phyloP scores from a whole-genome alignment of 2,113 vertebrate genomes.

The Opisthocomus hoazin region DNA sequence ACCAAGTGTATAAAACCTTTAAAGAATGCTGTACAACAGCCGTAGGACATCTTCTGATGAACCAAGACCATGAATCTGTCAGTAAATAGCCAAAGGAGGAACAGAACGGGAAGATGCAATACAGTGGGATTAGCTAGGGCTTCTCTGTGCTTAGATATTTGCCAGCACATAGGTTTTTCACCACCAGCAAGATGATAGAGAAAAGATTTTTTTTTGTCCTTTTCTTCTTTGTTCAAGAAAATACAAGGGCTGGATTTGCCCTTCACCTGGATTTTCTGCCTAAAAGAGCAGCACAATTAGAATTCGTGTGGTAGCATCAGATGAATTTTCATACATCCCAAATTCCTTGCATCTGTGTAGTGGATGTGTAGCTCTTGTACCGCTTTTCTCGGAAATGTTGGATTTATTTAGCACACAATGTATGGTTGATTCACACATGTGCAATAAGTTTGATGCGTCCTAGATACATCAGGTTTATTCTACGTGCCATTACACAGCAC shows the following conservation, averaged over 20 bases:
- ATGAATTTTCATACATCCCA: not conserved
- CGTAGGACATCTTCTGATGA: not conserved
- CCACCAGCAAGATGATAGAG: not conserved
- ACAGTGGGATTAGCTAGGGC: not conserved
- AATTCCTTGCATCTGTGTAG: not conserved
- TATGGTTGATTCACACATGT: not conserved
- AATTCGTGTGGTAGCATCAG: not conserved
- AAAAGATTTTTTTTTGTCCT: not conserved
- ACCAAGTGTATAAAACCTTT: not conserved
- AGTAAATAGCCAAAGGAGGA: not conserved
- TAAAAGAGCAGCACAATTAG: not conserved
- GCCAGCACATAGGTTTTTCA: not conserved
- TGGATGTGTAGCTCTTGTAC: not conserved
- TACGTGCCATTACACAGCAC: not conserved
- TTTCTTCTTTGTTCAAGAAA: not conserved
- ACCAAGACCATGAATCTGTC: not conserved
- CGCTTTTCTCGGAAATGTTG: not conserved
- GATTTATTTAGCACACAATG: accelerated
- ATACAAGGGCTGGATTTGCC: not conserved
- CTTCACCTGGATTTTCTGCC: not conserved
- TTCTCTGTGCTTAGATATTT: not conserved
- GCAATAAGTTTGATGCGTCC: not conserved
- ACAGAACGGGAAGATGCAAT: not conserved
- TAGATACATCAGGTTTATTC: not conserved
- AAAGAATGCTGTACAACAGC: not conserved